Conservation (phyloP, 2,797 vertebrate species). For the Gadopsis bispinosus region DNA sequence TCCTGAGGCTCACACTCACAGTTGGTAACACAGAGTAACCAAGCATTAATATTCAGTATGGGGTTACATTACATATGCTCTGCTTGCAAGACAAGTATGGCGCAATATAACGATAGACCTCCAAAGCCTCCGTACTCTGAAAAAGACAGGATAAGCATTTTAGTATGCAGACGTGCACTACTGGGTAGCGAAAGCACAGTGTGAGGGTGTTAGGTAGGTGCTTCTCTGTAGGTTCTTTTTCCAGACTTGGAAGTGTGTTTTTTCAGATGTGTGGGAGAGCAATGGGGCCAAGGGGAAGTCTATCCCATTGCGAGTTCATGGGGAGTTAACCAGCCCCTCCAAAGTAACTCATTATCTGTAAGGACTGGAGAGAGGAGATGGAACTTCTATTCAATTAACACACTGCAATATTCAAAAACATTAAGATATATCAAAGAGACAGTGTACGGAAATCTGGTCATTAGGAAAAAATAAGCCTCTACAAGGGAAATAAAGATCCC, state of each 20-base stretch:
- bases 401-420: background rate
- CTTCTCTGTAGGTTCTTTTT: constrained; percentile 52
- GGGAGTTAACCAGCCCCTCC: constrained; percentile 66
- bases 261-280: constrained; percentile 54
- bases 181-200: constrained; percentile 17
- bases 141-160: constrained; percentile 50
- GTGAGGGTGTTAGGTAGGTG: constrained; percentile 41
- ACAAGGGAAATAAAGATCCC: background rate
- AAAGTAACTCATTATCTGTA: background rate
- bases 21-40: constrained; percentile 64
- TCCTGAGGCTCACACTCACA: constrained; percentile 54
- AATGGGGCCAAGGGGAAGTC: constrained; percentile 57
- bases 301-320: constrained; percentile 75
- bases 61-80: constrained; percentile 71
- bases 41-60: constrained; percentile 77
- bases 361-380: background rate
- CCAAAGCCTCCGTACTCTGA: constrained; percentile 52
- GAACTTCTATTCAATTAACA: constrained; percentile 11
- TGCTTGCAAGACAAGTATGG: constrained; percentile 63
- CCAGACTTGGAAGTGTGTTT: constrained; percentile 4
- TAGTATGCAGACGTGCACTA: constrained; percentile 46
- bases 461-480: background rate
- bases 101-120: constrained; percentile 59
- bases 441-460: background rate
- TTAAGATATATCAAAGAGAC: background rate